Percentiles rank a stretch among this genome's conserved stretches.
Evolutionary conservation across 1,140 invertebrate species (phyloP).

Genomic region (Drosophila subpulchrella): DNA sequence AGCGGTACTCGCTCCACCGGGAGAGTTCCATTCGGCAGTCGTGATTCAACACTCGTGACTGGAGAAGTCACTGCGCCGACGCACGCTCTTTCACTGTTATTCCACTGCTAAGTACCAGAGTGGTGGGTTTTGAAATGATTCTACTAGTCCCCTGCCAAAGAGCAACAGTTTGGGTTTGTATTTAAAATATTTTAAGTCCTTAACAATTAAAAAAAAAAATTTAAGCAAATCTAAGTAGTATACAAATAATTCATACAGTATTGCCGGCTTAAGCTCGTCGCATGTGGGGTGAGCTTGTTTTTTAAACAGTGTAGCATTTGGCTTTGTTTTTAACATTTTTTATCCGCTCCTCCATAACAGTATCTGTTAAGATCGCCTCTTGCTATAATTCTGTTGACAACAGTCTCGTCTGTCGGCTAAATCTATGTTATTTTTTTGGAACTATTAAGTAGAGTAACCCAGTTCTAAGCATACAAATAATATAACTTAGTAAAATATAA

Average conservation of each 20-base stretch:
- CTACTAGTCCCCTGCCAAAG: slow-evolving; percentile 14
- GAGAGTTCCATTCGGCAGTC: slow-evolving; percentile 1
- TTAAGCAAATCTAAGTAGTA: too few species aligned
- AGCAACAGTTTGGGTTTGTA: slow-evolving; percentile 69
- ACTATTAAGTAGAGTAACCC: background rate
- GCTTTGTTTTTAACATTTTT: slow-evolving; percentile 23
- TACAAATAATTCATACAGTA: too few species aligned
- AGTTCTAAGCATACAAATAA: background rate
- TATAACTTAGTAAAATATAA: background rate
- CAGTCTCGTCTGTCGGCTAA: background rate
- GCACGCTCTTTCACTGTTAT: slow-evolving; percentile 43
- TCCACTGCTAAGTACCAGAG: slow-evolving; percentile 10
- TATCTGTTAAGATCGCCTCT: slow-evolving; percentile 28
- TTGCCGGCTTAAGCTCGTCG: background rate
- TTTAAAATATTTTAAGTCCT: background rate
- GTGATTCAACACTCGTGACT: slow-evolving; percentile 24
- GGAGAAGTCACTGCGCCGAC: slow-evolving; percentile 37
- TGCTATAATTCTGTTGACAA: slow-evolving; percentile 63
- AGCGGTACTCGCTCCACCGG: slow-evolving; percentile 25
- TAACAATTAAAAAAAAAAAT: background rate
- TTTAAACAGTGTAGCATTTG: background rate
- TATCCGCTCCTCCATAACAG: slow-evolving; percentile 50
- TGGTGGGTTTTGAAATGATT: slow-evolving; percentile 31
- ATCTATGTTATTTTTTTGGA: background rate
- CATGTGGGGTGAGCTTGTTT: background rate